phyloP scores from a whole-genome alignment of 2,113 vertebrate genomes.

The Corythoichthys haematopterus region DNA sequence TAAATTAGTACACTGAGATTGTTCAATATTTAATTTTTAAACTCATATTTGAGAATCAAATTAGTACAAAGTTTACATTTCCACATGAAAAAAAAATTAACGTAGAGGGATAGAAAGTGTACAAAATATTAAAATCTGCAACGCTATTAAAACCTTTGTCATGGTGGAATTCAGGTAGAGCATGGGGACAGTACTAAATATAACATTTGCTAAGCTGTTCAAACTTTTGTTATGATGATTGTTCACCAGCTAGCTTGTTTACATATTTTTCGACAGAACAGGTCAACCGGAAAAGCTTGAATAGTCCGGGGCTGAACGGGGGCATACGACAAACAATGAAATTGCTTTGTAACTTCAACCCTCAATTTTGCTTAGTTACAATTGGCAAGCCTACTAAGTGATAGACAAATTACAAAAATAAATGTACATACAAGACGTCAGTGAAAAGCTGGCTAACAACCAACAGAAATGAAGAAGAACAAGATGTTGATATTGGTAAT shows the following conservation, averaged over 20 bases:
- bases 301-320: background rate
- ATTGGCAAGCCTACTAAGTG: background rate
- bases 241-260: background rate
- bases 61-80: background rate
- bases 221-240: background rate
- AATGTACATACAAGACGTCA: background rate
- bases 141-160: too few species aligned
- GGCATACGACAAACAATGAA: background rate
- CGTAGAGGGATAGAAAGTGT: too few species aligned
- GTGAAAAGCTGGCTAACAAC: background rate
- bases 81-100: background rate
- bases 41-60: background rate
- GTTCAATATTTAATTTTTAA: background rate
- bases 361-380: background rate
- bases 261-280: background rate
- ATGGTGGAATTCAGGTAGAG: background rate
- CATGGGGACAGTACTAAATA: background rate
- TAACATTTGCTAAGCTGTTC: background rate
- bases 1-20: background rate
- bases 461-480: background rate
- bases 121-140: too few species aligned
- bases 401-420: background rate
- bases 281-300: constrained; percentile 1
- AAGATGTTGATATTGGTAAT: too few species aligned
- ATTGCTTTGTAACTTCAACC: background rate